Base-by-base conservation (phyloP, 2,797 vertebrate species). In the Tinamus major region DNA sequence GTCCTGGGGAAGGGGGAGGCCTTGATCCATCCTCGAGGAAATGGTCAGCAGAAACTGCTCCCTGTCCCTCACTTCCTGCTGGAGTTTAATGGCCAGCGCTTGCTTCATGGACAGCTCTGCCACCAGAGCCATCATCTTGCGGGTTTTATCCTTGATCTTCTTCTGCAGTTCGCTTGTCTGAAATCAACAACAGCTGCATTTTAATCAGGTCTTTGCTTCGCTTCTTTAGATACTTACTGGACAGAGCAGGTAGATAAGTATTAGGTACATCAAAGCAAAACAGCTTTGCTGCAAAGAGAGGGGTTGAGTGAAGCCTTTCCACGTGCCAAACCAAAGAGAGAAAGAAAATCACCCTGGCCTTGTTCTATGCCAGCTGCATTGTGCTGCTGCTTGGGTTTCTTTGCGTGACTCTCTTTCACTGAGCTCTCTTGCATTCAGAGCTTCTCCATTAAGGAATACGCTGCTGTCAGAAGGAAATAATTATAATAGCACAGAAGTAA, bases 91-190 rank as follows among this genome's bases (percentile, higher is more conserved):
- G 61, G 97, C 93, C 39, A 96, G 88, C 1, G 98, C 98, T 96
- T 99, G 98, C 72, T 98, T 98, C 98, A 99, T 98, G 87, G 99
- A 98, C 56, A 99, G 77, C 85, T 99, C 98, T 5, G 98, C 98
- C 42, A 98, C 96, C 13, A 98, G 82, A 23, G 98, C 98, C 98
- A 98, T 99, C 94, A 98, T 91, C 81, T 98, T 97, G 71, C 96
- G 96, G 17, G 97, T 98, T 78, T 94, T 96, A 33, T 97, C 91
- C 64, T 98, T 98, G 69, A 99, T 97, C 51, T 90, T 98, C 74
- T 90, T 95, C 78, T 98, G 98, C 61, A 98, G 92, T 42, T 98
- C 85, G 0, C 98, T 99, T 76, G 98, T 96, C 99, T 99, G 95
- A 48, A 97, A 95, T 69, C 19, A 85, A 81, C 46, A 89, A 49